Base-by-base conservation (phyloP, 2,113 vertebrate genomes). In the Dolichallabes microphthalmus region DNA sequence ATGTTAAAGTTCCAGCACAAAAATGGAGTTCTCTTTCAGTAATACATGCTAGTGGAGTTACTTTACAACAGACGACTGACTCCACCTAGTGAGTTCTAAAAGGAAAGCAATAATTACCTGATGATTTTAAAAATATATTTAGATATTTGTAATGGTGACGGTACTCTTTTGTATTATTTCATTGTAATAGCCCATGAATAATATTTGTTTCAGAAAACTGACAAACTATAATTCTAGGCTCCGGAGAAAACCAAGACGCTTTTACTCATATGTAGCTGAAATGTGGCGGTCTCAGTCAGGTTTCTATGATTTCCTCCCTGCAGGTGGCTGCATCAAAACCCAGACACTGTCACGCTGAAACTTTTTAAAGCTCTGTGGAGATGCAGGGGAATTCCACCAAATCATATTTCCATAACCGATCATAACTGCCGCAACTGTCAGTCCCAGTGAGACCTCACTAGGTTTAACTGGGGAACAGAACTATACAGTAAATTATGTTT, bases 31-130 rank as follows among this genome's bases (percentile, higher is more conserved):
- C 39, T 27, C 8, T 55, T 22, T 17, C 8, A 25, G 17, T 11
- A 58, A 20, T 71, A 22, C 39, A 39, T 1, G 2, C 32, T 6
- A 30, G 10, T 57, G 27, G 4, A 50, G 19, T 25, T 52, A 80
- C 55, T 53, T 60, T 68, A 39, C 39, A 66, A 30, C 25, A 85
- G 53, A 17, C 2, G 6, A 71, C 58, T 88, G 61, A 84, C 79
- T 83, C 76, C 86, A 69, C 35, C 61, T 68, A 78, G 15, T 63
- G 83, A 74, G 76, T 53, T n/a, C 1, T 22, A 27, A 11, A 45
- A 55, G 12, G 53, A 13, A 64, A 58, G 39, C 15, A 58, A 32
- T 27, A 77, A 77, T 32, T 22, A 57, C 2, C 52, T 55, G n/a
- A 77, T n/a, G 15, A 61, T 25, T 5, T 25, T 25, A 1, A 61